Evolutionary conservation across 2,113 vertebrate genomes (phyloP), one percentile per base, ranked within the genome.

Genomic region (Corydoras sp.): DNA sequence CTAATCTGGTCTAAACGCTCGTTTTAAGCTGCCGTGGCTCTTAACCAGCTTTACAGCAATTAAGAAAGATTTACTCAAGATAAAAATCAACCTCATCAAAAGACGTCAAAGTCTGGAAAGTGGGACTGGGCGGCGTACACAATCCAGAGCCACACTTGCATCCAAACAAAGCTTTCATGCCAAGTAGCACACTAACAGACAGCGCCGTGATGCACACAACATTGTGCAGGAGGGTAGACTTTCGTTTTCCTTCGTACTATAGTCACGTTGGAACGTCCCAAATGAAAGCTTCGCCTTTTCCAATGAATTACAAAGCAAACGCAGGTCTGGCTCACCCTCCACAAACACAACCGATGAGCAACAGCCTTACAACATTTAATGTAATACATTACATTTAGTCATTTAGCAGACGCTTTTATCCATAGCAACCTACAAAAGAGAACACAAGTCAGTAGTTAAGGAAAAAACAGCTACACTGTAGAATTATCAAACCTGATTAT

Each of bases 281-380:
- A 77, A 73, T 70, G 74, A 79, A 70, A 76, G 80, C 84, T 83
- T 85, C 76, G 78, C 88, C 77, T 80, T 81, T 85, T 81, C 79
- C 80, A 24, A 58, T 35, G 84, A 85, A 89, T 88, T 88, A 86
- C 80, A 79, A 83, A 85, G 82, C 83, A 83, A 84, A 85, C 83
- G 85, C 81, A 84, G 83, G 85, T 83, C 83, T 83, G 83, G 82
- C 81, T 78, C 85, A 78, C 29, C 31, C 9, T 50, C 51, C 50
- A 74, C 81, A 84, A 81, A 81, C 79, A 85, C 13, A 74, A 78
- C 74, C 79, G 83, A 81, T 83, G 75, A 81, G 85, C 84, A 87
- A 86, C 49, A 88, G 85, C 85, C 85, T 83, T 62, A 13, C 79
- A 79, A 83, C 18, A 24, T 24, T 24, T 24, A 24, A 24, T 24